Evolutionary conservation across 2,797 vertebrate species (phyloP), one percentile per base, ranked within the genome.

Genomic region (Harpagifer antarcticus): DNA sequence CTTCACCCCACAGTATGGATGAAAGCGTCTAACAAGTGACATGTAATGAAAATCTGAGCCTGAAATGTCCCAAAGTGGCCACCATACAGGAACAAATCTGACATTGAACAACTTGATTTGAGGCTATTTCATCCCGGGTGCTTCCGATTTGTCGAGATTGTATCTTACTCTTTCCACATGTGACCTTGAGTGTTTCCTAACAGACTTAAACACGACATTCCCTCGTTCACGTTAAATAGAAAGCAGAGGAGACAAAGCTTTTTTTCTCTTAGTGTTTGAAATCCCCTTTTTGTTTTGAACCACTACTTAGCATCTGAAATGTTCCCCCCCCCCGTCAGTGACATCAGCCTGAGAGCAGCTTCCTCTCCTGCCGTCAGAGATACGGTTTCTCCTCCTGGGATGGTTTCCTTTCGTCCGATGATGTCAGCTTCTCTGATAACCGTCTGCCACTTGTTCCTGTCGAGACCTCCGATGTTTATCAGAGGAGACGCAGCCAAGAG

Each of bases 341-440:
- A 67, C 23, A 31, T 63, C 50, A 40, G 20, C 45, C 9, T 13
- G 59, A 64, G 59, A 33, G 49, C 50, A 31, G 67, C 27, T 9
- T 20, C 2, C 53, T 31, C 6, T 13, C 14, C 50, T 23, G 0
- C 48, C 53, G 11, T 70, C 70, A 52, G 20, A 62, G 37, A 52
- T 16, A 3, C 54, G 13, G 31, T 72, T 66, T 80, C 68, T 72
- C 55, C 50, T 2, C 1, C 70, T 2, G 2, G 69, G 52, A 47
- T 1, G 3, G 19, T 31, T 62, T 52, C 55, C 50, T 2, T 23
- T 37, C 31, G 48, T 0, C 11, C 14, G 45, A 17, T 52, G 70
- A 68, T 57, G 73, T 76, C 74, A 55, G 45, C 72, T 2, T 50
- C 81, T 79, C 61, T 76, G 65, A 78, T 76, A 66, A 74, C 80